phyloP scores from a whole-genome alignment of 1,140 invertebrate genomes.

The Nixonia krombeini region DNA sequence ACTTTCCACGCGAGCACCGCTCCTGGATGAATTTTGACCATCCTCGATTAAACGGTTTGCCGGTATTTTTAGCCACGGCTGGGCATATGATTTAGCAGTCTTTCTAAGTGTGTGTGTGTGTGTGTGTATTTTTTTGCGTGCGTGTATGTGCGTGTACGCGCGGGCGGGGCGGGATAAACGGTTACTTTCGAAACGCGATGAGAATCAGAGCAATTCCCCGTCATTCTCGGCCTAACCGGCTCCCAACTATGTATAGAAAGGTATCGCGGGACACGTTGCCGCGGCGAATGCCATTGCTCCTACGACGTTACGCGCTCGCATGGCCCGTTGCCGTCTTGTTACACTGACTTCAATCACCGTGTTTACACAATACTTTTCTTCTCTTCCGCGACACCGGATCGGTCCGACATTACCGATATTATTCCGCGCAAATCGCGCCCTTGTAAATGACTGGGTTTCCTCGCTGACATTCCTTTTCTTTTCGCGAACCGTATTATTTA shows the following conservation, averaged over 20 bases:
- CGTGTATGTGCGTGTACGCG: slow-evolving; percentile 19
- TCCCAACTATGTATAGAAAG: slow-evolving; percentile 22
- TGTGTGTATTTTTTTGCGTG: background rate
- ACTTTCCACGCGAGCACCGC: too few species aligned
- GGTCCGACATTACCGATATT: background rate
- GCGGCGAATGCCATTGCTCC: slow-evolving; percentile 36
- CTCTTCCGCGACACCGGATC: slow-evolving; percentile 10
- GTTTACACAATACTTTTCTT: slow-evolving; percentile 35
- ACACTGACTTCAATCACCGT: slow-evolving; percentile 18
- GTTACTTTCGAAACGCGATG: slow-evolving; percentile 38
- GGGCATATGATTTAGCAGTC: too few species aligned
- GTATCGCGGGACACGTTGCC: slow-evolving; percentile 22
- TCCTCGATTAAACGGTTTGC: too few species aligned
- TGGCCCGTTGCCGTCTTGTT: slow-evolving; percentile 27
- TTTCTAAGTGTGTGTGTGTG: too few species aligned
- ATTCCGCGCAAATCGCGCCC: too few species aligned
- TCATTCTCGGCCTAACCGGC: slow-evolving; percentile 28
- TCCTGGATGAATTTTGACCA: too few species aligned
- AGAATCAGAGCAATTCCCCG: slow-evolving; percentile 46
- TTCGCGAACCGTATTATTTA: too few species aligned
- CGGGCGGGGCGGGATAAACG: slow-evolving; percentile 10
- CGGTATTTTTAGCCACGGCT: too few species aligned
- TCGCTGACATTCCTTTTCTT: too few species aligned
- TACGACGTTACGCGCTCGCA: slow-evolving; percentile 38
- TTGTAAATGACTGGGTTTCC: too few species aligned